These are phyloP conservation scores for Volucella zonaria DNA, from an alignment of 2,888 invertebrate genomes.

Conservation along the genomic window DNA sequence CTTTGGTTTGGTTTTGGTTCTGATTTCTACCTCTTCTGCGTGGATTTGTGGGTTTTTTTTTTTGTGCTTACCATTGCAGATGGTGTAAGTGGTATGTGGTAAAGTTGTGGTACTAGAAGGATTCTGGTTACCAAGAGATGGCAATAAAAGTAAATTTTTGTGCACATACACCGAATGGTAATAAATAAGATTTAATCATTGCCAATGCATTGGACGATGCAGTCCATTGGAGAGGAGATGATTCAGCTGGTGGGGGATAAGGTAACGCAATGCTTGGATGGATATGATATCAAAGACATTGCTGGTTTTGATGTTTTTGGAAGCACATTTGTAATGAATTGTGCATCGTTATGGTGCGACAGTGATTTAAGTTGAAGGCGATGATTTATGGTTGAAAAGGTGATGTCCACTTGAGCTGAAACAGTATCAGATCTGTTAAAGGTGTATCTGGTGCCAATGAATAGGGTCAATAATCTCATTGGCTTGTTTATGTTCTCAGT, in stretches of 20 bases:
- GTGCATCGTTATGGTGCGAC: slow-evolving; percentile 65
- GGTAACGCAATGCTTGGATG: slow-evolving; percentile 4
- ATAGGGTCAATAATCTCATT: slow-evolving; percentile 51
- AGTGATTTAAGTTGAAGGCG: slow-evolving; percentile 66
- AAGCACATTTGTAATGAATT: slow-evolving; percentile 72
- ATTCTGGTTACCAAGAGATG: slow-evolving; percentile 72
- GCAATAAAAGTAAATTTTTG: slow-evolving; percentile 72
- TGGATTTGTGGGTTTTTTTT: slow-evolving; percentile 23
- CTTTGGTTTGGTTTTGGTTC: background rate
- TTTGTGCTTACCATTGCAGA: slow-evolving; percentile 55
- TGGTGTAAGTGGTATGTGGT: slow-evolving; percentile 63
- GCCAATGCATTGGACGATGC: slow-evolving; percentile 48
- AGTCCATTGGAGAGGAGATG: slow-evolving; percentile 19
- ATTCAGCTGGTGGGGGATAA: background rate
- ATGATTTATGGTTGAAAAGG: slow-evolving; percentile 51
- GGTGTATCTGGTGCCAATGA: slow-evolving; percentile 9
- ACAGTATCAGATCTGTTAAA: slow-evolving; percentile 5
- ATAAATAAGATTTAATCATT: slow-evolving; percentile 74
- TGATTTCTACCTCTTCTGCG: background rate
- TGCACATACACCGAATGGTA: slow-evolving; percentile 67
- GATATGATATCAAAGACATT: slow-evolving; percentile 51
- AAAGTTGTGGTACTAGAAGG: slow-evolving; percentile 64
- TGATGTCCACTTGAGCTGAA: slow-evolving; percentile 30
- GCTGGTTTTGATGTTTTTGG: slow-evolving; percentile 51
- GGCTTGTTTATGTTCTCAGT: background rate